A percentile compares a stretch with the other conserved stretches of the same genome.
Evolutionary conservation across 2,888 invertebrate species (phyloP).

Genomic region (Horisme vitalbata): DNA sequence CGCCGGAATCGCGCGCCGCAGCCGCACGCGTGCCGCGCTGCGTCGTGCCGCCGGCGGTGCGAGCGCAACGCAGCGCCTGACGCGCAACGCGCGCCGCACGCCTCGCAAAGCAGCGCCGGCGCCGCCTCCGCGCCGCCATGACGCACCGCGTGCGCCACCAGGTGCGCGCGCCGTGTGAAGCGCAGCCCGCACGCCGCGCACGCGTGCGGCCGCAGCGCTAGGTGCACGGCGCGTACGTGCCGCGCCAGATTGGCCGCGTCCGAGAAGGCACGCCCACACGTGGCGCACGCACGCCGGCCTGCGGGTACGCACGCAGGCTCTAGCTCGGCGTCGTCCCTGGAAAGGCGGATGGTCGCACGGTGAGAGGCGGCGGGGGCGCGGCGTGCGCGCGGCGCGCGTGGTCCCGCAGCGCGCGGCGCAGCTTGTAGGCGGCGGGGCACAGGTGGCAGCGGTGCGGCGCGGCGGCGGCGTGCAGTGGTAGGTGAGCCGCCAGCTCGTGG

Average conservation of each 20-base stretch:
- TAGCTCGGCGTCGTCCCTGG: conserved; percentile 18
- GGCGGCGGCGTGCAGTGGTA: conserved; percentile 75
- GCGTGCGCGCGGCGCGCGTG: conserved; percentile 60
- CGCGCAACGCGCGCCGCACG: conserved; percentile 77
- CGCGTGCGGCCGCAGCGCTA: conserved; percentile 63
- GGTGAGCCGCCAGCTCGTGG: conserved; percentile 82
- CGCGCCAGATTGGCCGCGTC: conserved; percentile 76
- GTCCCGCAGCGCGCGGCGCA: conserved; percentile 43
- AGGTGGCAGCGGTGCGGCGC: conserved; percentile 80
- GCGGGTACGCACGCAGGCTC: conserved; percentile 37
- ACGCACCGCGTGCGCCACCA: conserved; percentile 74
- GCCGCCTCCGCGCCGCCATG: conserved; percentile 53
- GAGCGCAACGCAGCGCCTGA: conserved; percentile 77
- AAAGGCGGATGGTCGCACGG: conserved; percentile 16
- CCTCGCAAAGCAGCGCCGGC: conserved; percentile 77
- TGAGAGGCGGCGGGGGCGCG: conserved; percentile 45
- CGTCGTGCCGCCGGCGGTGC: conserved; percentile 67
- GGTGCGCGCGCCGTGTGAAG: conserved; percentile 77
- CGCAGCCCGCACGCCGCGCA: conserved; percentile 72
- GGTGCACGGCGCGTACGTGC: conserved; percentile 77
- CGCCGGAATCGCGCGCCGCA: conserved; percentile 83
- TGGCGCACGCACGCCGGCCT: conserved; percentile 72
- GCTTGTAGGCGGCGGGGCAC: conserved; percentile 83
- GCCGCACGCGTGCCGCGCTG: conserved; percentile 64
- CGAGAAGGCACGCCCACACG: conserved; percentile 78